Evolutionary conservation across 2,888 invertebrate genomes (phyloP).

Genomic region (Antitype chi): DNA sequence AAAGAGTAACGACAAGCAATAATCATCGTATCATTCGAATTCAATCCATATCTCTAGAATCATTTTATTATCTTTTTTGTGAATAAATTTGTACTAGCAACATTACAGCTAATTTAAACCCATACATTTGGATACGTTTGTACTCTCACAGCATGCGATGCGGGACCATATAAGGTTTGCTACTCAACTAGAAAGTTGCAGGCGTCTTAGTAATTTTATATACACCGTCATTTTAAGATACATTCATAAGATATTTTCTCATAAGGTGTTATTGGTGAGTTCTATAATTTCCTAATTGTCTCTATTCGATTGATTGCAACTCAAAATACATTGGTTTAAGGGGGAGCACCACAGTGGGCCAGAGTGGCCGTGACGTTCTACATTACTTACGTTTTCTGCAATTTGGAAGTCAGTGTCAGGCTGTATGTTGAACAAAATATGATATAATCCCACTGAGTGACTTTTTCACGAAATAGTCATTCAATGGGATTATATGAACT

Average conservation of each 20-base stretch:
- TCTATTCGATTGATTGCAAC: neutral
- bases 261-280: neutral
- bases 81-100: constrained; percentile 20
- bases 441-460: no score
- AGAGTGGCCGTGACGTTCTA: no score
- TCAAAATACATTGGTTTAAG: neutral
- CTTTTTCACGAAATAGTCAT: no score
- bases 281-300: neutral
- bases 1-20: no score
- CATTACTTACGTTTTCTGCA: no score
- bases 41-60: neutral
- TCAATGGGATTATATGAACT: no score
- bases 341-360: no score
- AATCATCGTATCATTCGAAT: neutral
- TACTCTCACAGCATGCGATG: neutral
- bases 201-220: neutral
- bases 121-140: neutral
- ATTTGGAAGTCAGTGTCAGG: no score
- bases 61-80: neutral
- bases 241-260: constrained; percentile 28
- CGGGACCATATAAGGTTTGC: neutral
- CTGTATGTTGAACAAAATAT: no score
- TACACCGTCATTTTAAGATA: neutral
- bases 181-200: constrained; percentile 14
- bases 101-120: constrained; percentile 25